A percentile compares a stretch with the other conserved stretches of the same genome.
These are phyloP conservation scores for Mnemiopsis leidyi DNA, from an alignment of 37 sponge, comb jelly and placozoan genomes.

Conservation along the genomic window DNA sequence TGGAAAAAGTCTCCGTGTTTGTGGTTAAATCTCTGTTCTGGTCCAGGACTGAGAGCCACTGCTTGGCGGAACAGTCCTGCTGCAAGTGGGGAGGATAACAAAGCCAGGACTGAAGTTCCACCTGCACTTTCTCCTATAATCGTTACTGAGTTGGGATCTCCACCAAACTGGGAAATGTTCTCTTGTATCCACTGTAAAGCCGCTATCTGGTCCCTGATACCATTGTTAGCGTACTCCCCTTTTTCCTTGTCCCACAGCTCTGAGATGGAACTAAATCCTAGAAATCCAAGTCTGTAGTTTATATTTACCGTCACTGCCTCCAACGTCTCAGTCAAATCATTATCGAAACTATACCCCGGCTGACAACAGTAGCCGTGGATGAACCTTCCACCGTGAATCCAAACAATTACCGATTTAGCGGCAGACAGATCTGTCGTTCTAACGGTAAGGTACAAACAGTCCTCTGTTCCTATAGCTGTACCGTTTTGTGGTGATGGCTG, in stretches of 20 bases:
- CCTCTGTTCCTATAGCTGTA: background rate
- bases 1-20: background rate
- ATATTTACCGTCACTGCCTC: slow-evolving; percentile 16
- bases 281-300: slow-evolving; percentile 46
- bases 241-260: background rate
- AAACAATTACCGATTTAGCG: background rate
- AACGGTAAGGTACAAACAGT: background rate
- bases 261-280: background rate
- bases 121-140: background rate
- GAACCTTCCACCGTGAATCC: slow-evolving; percentile 31
- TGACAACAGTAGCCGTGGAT: background rate
- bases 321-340: background rate
- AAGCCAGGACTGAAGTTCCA: background rate
- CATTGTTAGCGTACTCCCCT: background rate
- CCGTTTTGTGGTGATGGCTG: background rate
- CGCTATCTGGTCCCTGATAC: background rate
- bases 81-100: background rate
- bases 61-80: background rate
- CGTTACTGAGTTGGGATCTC: background rate
- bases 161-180: background rate
- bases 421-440: background rate
- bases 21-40: background rate
- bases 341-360: slow-evolving; percentile 6
- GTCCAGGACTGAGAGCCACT: background rate
- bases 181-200: slow-evolving; percentile 16